Percentiles rank a stretch among this genome's conserved stretches.
These are phyloP conservation scores for Rhysida immarginata DNA, from an alignment of 1,140 invertebrate species.

Conservation along the genomic window DNA sequence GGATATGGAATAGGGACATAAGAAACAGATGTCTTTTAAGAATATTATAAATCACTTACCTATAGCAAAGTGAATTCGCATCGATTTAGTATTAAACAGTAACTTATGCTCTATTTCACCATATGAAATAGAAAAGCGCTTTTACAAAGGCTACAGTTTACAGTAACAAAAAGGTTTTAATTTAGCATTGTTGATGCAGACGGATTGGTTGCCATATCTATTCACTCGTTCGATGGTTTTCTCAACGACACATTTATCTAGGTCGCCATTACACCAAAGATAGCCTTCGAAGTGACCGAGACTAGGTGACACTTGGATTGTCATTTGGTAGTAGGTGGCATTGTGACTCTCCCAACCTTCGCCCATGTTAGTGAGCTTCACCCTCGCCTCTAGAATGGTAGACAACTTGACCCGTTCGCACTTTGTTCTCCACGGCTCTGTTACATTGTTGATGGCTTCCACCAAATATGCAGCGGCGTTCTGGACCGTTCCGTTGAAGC, in stretches of 20 bases:
- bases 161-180: conserved; percentile 19
- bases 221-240: conserved; percentile 14
- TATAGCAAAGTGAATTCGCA: no score
- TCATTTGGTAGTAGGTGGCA: conserved; percentile 5
- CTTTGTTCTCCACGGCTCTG: background rate
- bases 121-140: no score
- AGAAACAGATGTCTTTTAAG: no score
- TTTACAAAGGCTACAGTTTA: no score
- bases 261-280: conserved; percentile 9
- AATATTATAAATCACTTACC: no score
- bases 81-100: no score
- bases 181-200: conserved; percentile 17
- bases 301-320: conserved; percentile 12
- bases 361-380: no score
- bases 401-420: background rate
- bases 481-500: no score
- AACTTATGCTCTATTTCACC: no score
- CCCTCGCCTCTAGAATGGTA: background rate
- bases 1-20: no score
- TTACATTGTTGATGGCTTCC: background rate
- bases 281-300: conserved; percentile 16
- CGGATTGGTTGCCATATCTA: conserved; percentile 16
- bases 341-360: background rate
- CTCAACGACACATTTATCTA: conserved; percentile 11
- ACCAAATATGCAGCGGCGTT: background rate